Percentiles rank a stretch among this genome's conserved stretches.
These are phyloP conservation scores for Labia minor DNA, from an alignment of 2,888 invertebrate species.

Conservation along the genomic window DNA sequence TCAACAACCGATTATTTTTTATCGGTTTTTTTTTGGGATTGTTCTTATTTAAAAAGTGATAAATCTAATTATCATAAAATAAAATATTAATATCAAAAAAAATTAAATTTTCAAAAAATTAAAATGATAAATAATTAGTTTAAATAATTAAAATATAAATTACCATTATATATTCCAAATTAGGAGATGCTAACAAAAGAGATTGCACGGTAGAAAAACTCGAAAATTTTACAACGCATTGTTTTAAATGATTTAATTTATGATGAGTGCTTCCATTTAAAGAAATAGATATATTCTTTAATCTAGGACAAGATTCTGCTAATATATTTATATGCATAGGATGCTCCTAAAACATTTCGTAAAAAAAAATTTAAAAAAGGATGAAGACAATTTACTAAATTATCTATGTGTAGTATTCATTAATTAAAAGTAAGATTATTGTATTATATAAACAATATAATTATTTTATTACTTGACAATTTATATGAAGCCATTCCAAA, in stretches of 20 bases:
- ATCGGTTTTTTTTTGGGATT: no score
- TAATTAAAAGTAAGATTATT: no score
- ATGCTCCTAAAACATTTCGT: constrained; percentile 26
- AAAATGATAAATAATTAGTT: neutral
- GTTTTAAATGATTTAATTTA: neutral
- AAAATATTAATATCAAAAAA: no score
- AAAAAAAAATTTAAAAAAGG: neutral
- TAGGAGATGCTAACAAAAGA: neutral
- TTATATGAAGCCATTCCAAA: constrained; percentile 27
- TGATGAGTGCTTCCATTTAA: neutral
- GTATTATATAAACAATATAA: no score
- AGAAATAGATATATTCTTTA: neutral
- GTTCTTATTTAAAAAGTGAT: no score
- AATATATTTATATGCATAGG: constrained; percentile 28
- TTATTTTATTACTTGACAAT: constrained; percentile 29
- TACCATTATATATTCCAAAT: neutral
- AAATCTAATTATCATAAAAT: no score
- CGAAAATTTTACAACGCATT: neutral
- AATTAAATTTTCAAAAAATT: neutral
- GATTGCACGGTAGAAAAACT: neutral
- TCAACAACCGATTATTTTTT: no score
- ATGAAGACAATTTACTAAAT: no score
- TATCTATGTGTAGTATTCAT: no score
- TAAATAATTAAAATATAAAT: neutral
- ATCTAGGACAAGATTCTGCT: constrained; percentile 27